phyloP scores from a whole-genome alignment of 2,113 vertebrate genomes.

The Calidris pugnax region DNA sequence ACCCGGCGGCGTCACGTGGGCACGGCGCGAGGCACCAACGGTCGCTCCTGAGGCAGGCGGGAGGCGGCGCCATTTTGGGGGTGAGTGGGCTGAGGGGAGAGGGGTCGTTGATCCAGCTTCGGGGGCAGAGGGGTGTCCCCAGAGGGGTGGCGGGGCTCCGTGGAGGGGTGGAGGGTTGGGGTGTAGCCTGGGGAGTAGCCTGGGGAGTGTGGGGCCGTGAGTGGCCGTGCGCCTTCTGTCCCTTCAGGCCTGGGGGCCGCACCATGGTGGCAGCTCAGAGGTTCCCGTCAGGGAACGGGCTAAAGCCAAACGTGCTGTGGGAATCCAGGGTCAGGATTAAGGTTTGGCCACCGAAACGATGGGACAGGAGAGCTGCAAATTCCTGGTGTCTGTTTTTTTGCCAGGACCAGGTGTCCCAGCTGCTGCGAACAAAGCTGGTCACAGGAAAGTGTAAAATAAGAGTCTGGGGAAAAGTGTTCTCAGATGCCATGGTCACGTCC shows the following conservation, averaged over 20 bases:
- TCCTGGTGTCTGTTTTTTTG: background rate
- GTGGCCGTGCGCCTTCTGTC: accelerated
- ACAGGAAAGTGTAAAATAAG: background rate
- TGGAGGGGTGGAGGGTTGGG: background rate
- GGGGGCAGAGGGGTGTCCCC: accelerated
- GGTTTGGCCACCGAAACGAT: background rate
- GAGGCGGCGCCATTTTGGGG: background rate
- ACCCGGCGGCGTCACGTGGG: background rate
- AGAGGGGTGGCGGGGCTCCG: accelerated
- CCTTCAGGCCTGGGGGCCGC: background rate
- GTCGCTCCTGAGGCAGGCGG: background rate
- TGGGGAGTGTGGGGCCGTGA: accelerated
- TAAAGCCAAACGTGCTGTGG: accelerated
- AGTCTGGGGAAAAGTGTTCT: too few relatives aligned
- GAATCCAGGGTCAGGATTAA: background rate
- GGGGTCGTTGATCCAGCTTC: accelerated
- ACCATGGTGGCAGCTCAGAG: accelerated
- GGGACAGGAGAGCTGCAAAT: background rate
- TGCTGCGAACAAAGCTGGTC: background rate
- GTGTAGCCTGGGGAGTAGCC: background rate
- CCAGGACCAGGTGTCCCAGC: background rate
- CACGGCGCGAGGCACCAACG: background rate
- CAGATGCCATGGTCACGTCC: accelerated
- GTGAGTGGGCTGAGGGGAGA: accelerated
- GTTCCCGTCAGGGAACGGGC: background rate